phyloP scores from a whole-genome alignment of 2,797 vertebrate genomes.

The Vultur gryphus region DNA sequence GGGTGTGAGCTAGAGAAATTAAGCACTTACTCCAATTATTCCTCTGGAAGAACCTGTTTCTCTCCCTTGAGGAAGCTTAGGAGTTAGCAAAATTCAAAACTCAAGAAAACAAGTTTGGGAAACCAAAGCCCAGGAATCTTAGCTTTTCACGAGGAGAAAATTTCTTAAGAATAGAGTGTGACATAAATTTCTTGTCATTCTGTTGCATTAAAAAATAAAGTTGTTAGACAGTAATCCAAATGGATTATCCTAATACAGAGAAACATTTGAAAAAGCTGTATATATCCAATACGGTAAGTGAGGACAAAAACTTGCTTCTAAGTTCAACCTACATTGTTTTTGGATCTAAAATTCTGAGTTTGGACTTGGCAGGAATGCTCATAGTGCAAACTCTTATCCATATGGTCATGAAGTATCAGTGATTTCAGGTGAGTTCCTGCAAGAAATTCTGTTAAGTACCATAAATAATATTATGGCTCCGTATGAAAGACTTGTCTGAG shows the following conservation, averaged over 20 bases:
- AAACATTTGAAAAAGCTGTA: not conserved
- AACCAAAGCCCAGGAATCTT: not conserved
- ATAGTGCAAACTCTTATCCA: not conserved
- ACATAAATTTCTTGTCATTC: not conserved
- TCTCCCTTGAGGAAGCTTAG: not conserved
- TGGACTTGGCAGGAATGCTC: not conserved
- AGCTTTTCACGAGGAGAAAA: not conserved
- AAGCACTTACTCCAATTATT: not conserved
- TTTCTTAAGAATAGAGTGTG: not conserved
- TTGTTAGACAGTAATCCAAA: not conserved
- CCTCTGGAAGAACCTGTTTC: not conserved
- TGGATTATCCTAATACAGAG: not conserved
- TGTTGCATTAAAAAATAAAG: not conserved
- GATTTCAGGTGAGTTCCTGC: not conserved
- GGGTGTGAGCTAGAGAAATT: not conserved
- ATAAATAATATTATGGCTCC: not conserved
- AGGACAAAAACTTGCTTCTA: accelerated
- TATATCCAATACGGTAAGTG: not conserved
- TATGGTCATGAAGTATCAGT: not conserved
- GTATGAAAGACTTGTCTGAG: not conserved
- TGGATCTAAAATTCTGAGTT: not conserved
- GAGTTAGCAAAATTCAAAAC: not conserved
- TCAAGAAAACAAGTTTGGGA: not conserved
- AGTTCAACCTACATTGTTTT: not conserved
- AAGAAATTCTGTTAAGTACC: not conserved